phyloP scores from a whole-genome alignment of 2,888 invertebrate species.

The Synergus gifuensis region DNA sequence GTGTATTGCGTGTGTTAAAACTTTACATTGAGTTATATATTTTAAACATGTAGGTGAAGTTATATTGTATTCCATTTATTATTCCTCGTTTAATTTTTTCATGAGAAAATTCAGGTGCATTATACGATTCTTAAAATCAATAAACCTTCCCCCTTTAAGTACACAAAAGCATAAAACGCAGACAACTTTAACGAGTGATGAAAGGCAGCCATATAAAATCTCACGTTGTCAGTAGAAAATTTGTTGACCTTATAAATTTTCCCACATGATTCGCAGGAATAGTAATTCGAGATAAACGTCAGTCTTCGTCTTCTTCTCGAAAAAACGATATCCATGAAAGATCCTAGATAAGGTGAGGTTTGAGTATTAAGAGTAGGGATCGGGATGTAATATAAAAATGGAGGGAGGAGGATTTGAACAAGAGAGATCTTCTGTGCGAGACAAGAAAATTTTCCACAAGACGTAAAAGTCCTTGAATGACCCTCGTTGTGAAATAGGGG shows the following conservation, averaged over 20 bases:
- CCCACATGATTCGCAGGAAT: conserved; percentile 14
- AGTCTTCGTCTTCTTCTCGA: conserved; percentile 30
- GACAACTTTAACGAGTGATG: not conserved
- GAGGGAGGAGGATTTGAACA: conserved; percentile 36
- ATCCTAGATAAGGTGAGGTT: conserved; percentile 54
- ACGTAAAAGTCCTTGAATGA: conserved; percentile 45
- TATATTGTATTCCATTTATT: not conserved
- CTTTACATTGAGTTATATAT: not conserved
- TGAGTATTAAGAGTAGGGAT: conserved; percentile 42
- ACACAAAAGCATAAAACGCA: not conserved
- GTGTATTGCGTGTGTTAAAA: conserved; percentile 21
- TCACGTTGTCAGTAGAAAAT: conserved; percentile 24
- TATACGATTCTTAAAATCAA: not conserved
- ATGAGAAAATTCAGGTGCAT: conserved; percentile 20
- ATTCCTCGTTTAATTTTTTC: conserved; percentile 10
- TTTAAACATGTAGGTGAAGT: conserved; percentile 3
- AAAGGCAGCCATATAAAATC: not conserved
- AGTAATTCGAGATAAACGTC: conserved; percentile 34
- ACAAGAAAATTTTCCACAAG: conserved; percentile 45
- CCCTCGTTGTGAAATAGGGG: conserved; percentile 48
- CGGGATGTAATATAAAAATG: conserved; percentile 41
- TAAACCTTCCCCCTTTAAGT: not conserved
- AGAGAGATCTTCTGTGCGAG: conserved; percentile 44
- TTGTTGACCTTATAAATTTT: conserved; percentile 12
- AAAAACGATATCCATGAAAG: conserved; percentile 52